Evolutionary conservation across 2,113 vertebrate species (phyloP), one percentile per base, ranked within the genome.

Genomic region (Dicrurus megarhynchus): DNA sequence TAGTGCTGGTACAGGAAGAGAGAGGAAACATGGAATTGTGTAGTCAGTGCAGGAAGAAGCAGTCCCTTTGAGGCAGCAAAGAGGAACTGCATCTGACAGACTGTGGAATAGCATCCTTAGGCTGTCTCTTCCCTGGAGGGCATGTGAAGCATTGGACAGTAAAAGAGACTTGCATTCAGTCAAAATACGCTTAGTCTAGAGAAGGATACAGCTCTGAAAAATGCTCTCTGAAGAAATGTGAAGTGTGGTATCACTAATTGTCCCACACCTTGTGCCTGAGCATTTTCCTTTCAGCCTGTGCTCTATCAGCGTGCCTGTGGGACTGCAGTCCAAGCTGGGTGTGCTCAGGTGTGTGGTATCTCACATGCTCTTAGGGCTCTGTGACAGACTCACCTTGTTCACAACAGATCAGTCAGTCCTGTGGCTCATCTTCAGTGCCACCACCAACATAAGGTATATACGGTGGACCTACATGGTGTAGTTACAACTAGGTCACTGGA

Each of bases 41-140:
- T 37, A 28, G 49, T 56, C 44, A 60, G 59, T 47, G 47, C 44
- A 23, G 32, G 59, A 61, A 26, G 78, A 83, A 44, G 44, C 41
- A 64, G 13, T 89, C 32, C 35, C 41, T 86, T 23, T 76, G 79
- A 94, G 89, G 35, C 24, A 76, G 63, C n/a, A 75, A 67, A 88
- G 44, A 90, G 63, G 44, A 92, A 60, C 71, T 79, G 39, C 24
- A 28, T 85, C 61, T 83, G 60, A 78, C 39, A 78, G 71, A 6
- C 26, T 46, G 26, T 41, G 55, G 53, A 60, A 63, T 67, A 39
- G 33, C 52, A 59, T 86, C 67, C 56, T 35, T 52, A 37, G 60
- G 28, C 32, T 87, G 30, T 49, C 53, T 82, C 21, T 82, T 52
- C 74, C 75, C 28, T 59, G 39, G 42, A 91, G 24, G 21, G 26